Percentiles rank a stretch among this genome's conserved stretches.
phyloP scores from a whole-genome alignment of 2,888 invertebrate genomes.

The Rotaria magnacalcarata region DNA sequence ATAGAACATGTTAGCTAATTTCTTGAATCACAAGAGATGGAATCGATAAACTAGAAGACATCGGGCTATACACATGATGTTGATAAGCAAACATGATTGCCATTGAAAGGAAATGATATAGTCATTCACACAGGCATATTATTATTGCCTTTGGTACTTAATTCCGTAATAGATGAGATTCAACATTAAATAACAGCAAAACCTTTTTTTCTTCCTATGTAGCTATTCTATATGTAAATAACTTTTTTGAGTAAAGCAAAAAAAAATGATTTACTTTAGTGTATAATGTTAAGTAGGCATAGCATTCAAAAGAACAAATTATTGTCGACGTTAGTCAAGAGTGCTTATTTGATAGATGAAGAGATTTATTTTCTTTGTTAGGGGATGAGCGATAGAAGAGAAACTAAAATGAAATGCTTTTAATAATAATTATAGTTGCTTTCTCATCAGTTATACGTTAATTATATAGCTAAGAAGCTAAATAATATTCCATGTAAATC shows the following conservation, averaged over 20 bases:
- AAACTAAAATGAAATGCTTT: background rate
- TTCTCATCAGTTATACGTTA: background rate
- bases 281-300: no score
- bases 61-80: background rate
- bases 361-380: no score
- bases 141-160: background rate
- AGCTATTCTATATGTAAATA: no score
- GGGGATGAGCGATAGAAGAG: no score
- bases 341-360: no score
- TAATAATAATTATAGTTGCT: background rate
- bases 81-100: constrained; percentile 9
- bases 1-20: background rate
- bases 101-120: background rate
- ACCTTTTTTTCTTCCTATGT: background rate
- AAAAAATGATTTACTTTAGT: no score
- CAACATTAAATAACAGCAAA: background rate
- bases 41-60: background rate
- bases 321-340: no score
- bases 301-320: no score
- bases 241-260: no score
- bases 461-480: background rate
- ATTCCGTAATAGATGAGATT: background rate
- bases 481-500: no score
- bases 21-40: background rate
- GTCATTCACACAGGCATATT: background rate